Evolutionary conservation across 1,140 invertebrate genomes (phyloP).

Genomic region (Aphidius gifuensis): DNA sequence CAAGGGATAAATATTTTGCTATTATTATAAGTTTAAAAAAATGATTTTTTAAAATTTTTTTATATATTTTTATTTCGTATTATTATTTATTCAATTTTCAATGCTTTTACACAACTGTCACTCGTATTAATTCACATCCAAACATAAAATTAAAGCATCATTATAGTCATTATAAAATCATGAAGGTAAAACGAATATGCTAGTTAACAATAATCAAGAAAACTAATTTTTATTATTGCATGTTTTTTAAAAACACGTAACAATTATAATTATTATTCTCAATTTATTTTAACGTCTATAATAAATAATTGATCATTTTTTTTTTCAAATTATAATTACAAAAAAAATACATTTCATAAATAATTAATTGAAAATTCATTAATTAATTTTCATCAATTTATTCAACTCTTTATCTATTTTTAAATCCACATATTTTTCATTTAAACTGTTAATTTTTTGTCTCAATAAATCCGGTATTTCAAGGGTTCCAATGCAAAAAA

Average conservation of each 20-base stretch:
- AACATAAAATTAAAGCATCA: constrained; percentile 15
- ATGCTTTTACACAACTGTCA: constrained; percentile 17
- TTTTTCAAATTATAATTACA: neutral
- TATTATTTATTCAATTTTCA: constrained; percentile 2
- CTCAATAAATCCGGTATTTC: too few relatives aligned
- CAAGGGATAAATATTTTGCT: neutral
- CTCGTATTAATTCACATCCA: constrained; percentile 14
- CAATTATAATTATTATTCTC: neutral
- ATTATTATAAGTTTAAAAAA: too few relatives aligned
- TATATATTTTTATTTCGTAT: too few relatives aligned
- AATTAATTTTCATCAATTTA: too few relatives aligned
- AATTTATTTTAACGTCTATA: neutral
- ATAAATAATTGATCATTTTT: neutral
- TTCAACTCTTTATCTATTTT: neutral
- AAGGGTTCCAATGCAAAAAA: too few relatives aligned
- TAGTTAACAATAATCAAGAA: neutral
- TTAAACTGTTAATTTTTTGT: too few relatives aligned
- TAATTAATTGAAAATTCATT: too few relatives aligned
- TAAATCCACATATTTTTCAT: neutral
- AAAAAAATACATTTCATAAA: too few relatives aligned
- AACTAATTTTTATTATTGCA: too few relatives aligned
- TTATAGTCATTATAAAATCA: constrained; percentile 15
- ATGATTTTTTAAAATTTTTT: too few relatives aligned
- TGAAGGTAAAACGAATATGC: neutral
- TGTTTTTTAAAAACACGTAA: neutral